A percentile compares a stretch with the other conserved stretches of the same genome.
Conservation (phyloP, 2,888 invertebrate species). For the Apotomis capreana region DNA sequence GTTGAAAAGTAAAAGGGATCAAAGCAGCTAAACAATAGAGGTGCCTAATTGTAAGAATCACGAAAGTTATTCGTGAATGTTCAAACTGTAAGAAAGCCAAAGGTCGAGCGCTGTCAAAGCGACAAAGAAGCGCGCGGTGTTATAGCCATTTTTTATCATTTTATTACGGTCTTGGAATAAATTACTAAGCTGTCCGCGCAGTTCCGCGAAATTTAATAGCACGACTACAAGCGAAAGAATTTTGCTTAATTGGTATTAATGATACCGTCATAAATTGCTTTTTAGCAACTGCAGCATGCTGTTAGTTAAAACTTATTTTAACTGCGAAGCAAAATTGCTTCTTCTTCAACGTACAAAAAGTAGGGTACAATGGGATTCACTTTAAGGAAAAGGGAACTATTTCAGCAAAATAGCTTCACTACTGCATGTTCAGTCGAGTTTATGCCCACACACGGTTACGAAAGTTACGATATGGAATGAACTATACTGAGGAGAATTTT, state of each 20-base stretch:
- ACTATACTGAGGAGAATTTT: too few relatives aligned
- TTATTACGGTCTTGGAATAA: conserved; percentile 27
- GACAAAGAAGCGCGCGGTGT: conserved; percentile 28
- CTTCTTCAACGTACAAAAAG: neutral
- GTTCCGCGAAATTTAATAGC: conserved; percentile 28
- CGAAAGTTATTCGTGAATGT: conserved; percentile 35
- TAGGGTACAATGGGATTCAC: too few relatives aligned
- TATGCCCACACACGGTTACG: too few relatives aligned
- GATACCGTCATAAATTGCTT: conserved; percentile 24
- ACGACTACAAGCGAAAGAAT: conserved; percentile 14
- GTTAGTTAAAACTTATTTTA: conserved; percentile 14
- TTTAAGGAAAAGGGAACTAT: too few relatives aligned
- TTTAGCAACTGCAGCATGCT: conserved; percentile 16
- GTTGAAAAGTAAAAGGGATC: conserved; percentile 38
- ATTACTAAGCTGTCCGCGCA: conserved; percentile 26
- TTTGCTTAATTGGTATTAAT: conserved; percentile 33
- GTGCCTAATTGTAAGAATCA: conserved; percentile 36
- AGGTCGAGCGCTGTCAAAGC: conserved; percentile 30
- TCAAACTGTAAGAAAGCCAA: conserved; percentile 36
- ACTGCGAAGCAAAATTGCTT: neutral
- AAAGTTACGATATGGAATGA: too few relatives aligned
- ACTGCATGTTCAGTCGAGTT: too few relatives aligned
- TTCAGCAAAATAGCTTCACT: too few relatives aligned
- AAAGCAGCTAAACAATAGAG: conserved; percentile 37
- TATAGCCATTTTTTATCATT: conserved; percentile 25